Evolutionary conservation across 2,797 vertebrate species (phyloP), one percentile per base, ranked within the genome.

Genomic region (Darevskia nairensis): DNA sequence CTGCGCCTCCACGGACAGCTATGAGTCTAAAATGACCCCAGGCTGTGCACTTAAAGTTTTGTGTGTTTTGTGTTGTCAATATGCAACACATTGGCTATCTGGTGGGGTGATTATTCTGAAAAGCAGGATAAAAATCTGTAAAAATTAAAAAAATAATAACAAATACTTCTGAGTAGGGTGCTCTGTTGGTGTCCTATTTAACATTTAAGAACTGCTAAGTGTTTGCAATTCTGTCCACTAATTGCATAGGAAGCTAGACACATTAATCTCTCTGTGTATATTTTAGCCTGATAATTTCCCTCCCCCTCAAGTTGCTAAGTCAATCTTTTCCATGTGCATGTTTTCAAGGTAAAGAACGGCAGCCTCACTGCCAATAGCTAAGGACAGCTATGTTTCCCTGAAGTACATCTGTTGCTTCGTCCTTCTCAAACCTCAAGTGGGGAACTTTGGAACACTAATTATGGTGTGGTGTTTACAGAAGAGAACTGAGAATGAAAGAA

Each of bases 401-500:
- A 89, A 76, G 88, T 55, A 69, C 71, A 76, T 89, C 61, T 72
- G 64, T 44, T 84, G 44, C 21, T 69, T 88, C 8, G 23, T 77
- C 78, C 46, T 35, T 85, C 78, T 59, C 59, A 90, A 78, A 25
- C n/a, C 86, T 85, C 72, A 35, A 7, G 82, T 78, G 64, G 50
- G 46, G 78, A 85, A 85, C 86, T 77, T 84, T 59, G 80, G 46
- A 90, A 82, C n/a, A 77, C 29, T 88, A 90, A 90, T 78, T 89
- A 85, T 71, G 9, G 35, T 77, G 17, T 71, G 61, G 15, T 81
- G 82, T 88, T 88, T 84, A 85, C 71, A 82, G 71, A 69, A 59
- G 86, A 81, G 29, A 80, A 82, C 29, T 72, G 71, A 85, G 71
- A 39, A 32, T 6, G 23, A 85, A 61, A 32, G 3, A 71, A 69